Evolutionary conservation across 2,888 invertebrate species (phyloP), one percentile per base, ranked within the genome.

Genomic region (Diadromus collaris): DNA sequence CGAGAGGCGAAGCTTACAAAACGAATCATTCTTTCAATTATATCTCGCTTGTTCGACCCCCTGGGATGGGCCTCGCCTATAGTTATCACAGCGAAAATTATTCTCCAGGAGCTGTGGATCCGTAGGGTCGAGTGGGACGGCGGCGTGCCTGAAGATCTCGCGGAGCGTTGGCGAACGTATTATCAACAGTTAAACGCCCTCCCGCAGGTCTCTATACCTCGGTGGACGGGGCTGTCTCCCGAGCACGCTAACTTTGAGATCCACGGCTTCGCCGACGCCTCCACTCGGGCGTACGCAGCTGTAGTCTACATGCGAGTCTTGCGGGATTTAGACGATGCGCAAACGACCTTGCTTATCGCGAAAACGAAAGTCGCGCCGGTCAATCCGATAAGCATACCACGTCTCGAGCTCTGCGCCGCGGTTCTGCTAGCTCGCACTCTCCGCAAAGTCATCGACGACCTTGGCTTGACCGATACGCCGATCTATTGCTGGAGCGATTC

Each of bases 241-340:
- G 4, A 21, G 13, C 38, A 48, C 65, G n/a, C 29, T 13, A 7
- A 7, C 6, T 13, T 54, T 2, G 77, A 77, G 38, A 19, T 77
- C 6, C 77, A 72, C 29, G 71, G 77, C 16, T 77, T 72, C 60
- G 71, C 77, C 21, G 77, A 72, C 41, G 61, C 72, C 13, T 72
- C 77, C 27, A 41, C 48, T 3, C 71, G 58, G n/a, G n/a, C n/a
- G n/a, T n/a, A n/a, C n/a, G n/a, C n/a, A n/a, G n/a, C n/a, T n/a
- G n/a, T n/a, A n/a, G 21, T 76, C 32, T 77, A 77, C 38, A 24
- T 77, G 10, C 10, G 32, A 21, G 46, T 60, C 0, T 27, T 54
- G 2, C 10, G 2, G 1, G 16, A 16, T 19, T 7, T 19, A 7
- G 6, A 16, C 51, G 21, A 51, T 4, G 7, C 6, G 0, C 29